Base-by-base conservation (phyloP, 2,113 vertebrate species). In the Gadus chalcogrammus region DNA sequence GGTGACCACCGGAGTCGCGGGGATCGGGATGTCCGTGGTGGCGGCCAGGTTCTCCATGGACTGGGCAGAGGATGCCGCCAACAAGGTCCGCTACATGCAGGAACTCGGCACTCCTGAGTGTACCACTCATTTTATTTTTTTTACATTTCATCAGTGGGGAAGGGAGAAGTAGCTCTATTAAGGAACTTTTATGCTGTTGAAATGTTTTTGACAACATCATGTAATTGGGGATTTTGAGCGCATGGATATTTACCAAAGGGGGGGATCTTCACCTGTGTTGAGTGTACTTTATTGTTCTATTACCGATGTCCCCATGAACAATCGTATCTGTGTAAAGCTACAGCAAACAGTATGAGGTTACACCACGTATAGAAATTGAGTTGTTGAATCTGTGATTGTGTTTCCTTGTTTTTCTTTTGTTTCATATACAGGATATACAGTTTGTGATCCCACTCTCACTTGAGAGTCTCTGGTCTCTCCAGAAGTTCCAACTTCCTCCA, bases 391-490 rank as follows among this genome's bases (percentile, higher is more conserved):
- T 48, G 42, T 48, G 42, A 48, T 12, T 48, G 42, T 48, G 42
- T 48, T 4, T 31, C 28, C 28, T 31, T 31, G 28, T 31, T 31
- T 31, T 31, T 35, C 5, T 16, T 58, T n/a, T 58, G 55, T 58
- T 17, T 72, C 59, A 24, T 24, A 24, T 18, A 69, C 74, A 91
- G 81, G 87, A 92, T 76, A 59, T 92, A 16, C 89, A 91, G 69
- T 89, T 88, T 20, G 58, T 93, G 20, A 79, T 93, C 74, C 82
- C 77, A 4, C 61, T 93, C 15, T 78, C 87, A 0, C 91, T 90
- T 64, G 65, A 61, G 3, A 61, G 70, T 22, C 67, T 91, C 17
- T 83, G 85, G 81, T 1, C n/a, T 7, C 55, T 88, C 27, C 77
- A 76, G 58, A 61, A 65, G 1, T 65, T 20, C 15, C 8, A 15